phyloP scores from a whole-genome alignment of 1,140 invertebrate species.

The Campodea augens region DNA sequence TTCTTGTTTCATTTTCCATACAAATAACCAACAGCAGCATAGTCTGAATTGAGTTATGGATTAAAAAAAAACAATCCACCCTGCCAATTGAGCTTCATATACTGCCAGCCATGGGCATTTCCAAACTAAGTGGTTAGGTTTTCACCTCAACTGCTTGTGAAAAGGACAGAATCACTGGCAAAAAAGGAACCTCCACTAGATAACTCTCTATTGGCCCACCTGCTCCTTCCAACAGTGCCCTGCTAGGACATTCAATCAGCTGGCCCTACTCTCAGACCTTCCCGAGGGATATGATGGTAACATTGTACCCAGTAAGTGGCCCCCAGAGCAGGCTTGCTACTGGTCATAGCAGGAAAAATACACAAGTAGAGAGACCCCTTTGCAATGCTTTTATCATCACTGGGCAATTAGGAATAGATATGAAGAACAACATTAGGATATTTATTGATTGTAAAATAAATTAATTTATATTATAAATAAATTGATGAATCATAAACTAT shows the following conservation, averaged over 20 bases:
- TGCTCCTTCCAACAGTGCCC: not conserved
- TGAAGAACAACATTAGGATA: too few relatives aligned
- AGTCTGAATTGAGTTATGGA: not conserved
- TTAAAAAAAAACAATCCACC: not conserved
- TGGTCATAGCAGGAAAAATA: not conserved
- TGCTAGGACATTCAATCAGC: not conserved
- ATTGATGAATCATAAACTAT: too few relatives aligned
- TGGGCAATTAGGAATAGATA: too few relatives aligned
- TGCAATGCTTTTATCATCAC: too few relatives aligned
- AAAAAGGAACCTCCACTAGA: not conserved
- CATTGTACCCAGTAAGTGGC: not conserved
- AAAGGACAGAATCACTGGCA: not conserved
- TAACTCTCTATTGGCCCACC: not conserved
- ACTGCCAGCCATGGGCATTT: not conserved
- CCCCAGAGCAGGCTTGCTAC: not conserved
- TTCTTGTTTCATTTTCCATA: too few relatives aligned
- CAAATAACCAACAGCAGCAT: not conserved
- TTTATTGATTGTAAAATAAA: too few relatives aligned
- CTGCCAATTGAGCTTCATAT: not conserved
- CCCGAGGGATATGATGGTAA: not conserved
- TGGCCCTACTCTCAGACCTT: not conserved
- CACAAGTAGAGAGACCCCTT: too few relatives aligned
- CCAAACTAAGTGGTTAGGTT: not conserved
- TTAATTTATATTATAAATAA: too few relatives aligned
- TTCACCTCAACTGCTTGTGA: not conserved